These are phyloP conservation scores for Dendrolimus kikuchii DNA, from an alignment of 1,140 invertebrate genomes.

Conservation along the genomic window DNA sequence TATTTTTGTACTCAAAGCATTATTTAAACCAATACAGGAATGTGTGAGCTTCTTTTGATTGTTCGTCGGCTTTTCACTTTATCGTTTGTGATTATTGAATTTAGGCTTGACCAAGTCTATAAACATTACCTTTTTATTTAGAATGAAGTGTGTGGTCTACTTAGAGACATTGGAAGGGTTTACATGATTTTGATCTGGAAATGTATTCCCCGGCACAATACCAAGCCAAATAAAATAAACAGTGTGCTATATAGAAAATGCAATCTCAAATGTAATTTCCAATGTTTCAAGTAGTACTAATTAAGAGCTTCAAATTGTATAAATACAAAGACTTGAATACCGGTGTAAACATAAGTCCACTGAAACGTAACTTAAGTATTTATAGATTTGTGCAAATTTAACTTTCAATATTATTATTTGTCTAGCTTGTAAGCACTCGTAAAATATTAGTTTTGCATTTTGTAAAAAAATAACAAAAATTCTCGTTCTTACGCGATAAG, in stretches of 20 bases:
- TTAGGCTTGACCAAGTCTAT: too few species aligned
- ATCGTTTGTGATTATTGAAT: conserved; percentile 20
- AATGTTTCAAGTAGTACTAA: too few species aligned
- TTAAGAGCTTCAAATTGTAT: too few species aligned
- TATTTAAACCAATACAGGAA: conserved; percentile 59
- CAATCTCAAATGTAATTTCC: too few species aligned
- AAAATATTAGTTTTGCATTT: conserved; percentile 50
- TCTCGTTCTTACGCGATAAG: conserved; percentile 30
- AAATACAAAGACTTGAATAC: not conserved
- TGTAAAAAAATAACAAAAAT: conserved; percentile 35
- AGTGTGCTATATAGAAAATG: too few species aligned
- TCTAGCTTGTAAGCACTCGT: conserved; percentile 55
- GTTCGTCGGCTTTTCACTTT: conserved; percentile 32
- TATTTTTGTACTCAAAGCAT: conserved; percentile 60
- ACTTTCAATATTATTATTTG: conserved; percentile 47
- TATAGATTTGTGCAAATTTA: conserved; percentile 32
- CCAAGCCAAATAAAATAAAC: too few species aligned
- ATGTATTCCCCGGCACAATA: too few species aligned
- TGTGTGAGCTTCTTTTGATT: conserved; percentile 57
- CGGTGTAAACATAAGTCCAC: conserved; percentile 18
- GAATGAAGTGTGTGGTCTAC: too few species aligned
- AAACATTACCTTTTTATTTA: too few species aligned
- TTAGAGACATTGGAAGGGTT: too few species aligned
- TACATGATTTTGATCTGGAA: too few species aligned
- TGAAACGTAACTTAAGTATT: conserved; percentile 26